Evolutionary conservation across 2,888 invertebrate genomes (phyloP).

Genomic region (Chrysina gloriosa): DNA sequence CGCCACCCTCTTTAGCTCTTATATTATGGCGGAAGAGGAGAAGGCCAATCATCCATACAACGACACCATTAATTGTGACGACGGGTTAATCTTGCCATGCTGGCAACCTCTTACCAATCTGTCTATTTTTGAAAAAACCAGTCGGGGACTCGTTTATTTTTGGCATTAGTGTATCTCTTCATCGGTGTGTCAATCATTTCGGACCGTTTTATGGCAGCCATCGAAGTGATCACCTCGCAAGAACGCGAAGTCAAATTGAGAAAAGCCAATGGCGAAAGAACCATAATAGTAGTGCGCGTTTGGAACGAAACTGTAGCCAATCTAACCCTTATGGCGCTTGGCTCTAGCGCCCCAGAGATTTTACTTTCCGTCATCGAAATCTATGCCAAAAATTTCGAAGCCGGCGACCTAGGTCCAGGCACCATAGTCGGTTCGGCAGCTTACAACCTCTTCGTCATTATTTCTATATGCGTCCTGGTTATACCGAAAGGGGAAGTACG

Average conservation of each 20-base stretch:
- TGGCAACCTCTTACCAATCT: conserved; percentile 90
- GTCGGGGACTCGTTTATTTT: conserved; percentile 93
- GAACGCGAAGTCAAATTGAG: conserved; percentile 95
- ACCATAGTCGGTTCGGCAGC: conserved; percentile 99
- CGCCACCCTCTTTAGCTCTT: conserved; percentile 14
- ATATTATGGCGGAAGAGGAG: conserved; percentile 27
- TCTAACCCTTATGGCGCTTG: conserved; percentile 97
- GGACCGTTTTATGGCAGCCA: conserved; percentile 99
- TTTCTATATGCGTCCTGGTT: conserved; percentile 92
- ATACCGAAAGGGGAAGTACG: conserved; percentile 92
- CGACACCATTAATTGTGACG: conserved; percentile 71
- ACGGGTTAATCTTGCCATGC: conserved; percentile 87
- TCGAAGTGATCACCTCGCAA: conserved; percentile 97
- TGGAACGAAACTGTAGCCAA: conserved; percentile 99
- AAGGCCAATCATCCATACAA: conserved; percentile 31
- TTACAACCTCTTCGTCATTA: conserved; percentile 98
- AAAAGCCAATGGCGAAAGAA: conserved; percentile 86
- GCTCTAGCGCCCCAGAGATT: conserved; percentile 98
- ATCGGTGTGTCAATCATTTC: conserved; percentile 99
- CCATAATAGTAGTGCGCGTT: conserved; percentile 91
- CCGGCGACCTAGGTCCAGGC: conserved; percentile 97
- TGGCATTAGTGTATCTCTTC: conserved; percentile 92
- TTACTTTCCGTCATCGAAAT: conserved; percentile 97
- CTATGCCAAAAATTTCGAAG: conserved; percentile 93
- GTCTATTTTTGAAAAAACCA: conserved; percentile 78